phyloP scores from a whole-genome alignment of 2,797 vertebrate species.

The Syndactyla subalaris region DNA sequence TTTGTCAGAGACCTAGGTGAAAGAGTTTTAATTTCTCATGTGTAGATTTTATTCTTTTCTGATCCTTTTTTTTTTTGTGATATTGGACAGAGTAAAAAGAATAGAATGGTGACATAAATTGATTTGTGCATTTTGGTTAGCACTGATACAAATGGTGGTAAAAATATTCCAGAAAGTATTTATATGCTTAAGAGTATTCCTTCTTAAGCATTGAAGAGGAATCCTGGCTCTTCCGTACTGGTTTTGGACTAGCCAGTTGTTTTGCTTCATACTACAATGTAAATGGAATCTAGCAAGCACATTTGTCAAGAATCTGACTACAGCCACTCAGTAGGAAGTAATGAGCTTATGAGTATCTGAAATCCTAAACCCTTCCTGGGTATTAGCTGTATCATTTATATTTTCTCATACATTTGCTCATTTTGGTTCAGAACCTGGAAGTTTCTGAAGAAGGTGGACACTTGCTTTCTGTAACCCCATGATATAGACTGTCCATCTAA shows the following conservation, averaged over 20 bases:
- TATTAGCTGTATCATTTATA: neutral
- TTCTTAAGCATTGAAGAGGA: neutral
- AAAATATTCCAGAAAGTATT: neutral
- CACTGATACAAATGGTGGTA: neutral
- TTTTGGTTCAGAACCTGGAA: neutral
- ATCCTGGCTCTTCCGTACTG: neutral
- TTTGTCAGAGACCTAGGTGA: neutral
- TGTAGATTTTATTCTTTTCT: neutral
- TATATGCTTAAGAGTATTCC: neutral
- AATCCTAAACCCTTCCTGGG: neutral
- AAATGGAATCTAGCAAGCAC: neutral
- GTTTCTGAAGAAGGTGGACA: neutral
- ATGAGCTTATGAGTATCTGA: neutral
- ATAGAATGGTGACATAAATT: neutral
- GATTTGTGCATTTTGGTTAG: neutral
- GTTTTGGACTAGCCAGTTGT: neutral
- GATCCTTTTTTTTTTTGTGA: neutral
- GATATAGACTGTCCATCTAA: neutral
- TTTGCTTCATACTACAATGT: neutral
- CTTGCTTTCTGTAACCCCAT: neutral
- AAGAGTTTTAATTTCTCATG: neutral
- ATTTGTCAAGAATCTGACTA: neutral
- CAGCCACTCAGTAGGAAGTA: neutral
- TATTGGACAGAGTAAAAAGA: neutral
- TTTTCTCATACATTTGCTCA: neutral